Evolutionary conservation across 2,113 vertebrate species (phyloP).

Genomic region (Leucosticte australis): DNA sequence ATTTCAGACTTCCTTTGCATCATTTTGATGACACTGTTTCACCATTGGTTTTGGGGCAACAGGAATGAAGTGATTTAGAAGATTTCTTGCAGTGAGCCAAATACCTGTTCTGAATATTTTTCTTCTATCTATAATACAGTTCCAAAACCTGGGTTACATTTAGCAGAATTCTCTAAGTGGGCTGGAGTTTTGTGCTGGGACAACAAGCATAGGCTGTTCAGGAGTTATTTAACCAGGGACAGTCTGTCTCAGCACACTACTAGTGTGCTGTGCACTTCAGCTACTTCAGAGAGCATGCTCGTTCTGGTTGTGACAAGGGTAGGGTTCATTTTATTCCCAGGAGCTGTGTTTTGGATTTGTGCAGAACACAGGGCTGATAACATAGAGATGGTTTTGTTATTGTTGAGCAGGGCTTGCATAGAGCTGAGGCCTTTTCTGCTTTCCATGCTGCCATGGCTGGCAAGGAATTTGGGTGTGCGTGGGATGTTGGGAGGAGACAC

Average conservation of each 20-base stretch:
- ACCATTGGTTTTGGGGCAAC: background rate
- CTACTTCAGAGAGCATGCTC: background rate
- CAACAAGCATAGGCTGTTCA: background rate
- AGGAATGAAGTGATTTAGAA: background rate
- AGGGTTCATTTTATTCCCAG: background rate
- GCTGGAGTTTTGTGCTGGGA: background rate
- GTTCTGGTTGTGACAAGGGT: background rate
- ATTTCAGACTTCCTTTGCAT: background rate
- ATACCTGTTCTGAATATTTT: background rate
- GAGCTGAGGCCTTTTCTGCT: background rate
- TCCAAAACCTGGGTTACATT: background rate
- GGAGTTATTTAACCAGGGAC: background rate
- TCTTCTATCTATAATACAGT: background rate
- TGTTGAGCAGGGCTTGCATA: background rate
- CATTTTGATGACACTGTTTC: background rate
- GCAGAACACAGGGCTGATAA: background rate
- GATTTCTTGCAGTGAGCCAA: background rate
- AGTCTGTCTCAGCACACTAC: background rate
- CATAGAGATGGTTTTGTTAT: background rate
- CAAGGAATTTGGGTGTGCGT: background rate
- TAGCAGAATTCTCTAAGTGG: background rate
- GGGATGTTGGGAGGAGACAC: background rate
- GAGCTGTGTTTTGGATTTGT: background rate
- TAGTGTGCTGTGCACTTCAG: background rate
- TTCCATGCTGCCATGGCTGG: background rate